Conservation (phyloP, 2,797 vertebrate genomes). For the Distichodus sexfasciatus region DNA sequence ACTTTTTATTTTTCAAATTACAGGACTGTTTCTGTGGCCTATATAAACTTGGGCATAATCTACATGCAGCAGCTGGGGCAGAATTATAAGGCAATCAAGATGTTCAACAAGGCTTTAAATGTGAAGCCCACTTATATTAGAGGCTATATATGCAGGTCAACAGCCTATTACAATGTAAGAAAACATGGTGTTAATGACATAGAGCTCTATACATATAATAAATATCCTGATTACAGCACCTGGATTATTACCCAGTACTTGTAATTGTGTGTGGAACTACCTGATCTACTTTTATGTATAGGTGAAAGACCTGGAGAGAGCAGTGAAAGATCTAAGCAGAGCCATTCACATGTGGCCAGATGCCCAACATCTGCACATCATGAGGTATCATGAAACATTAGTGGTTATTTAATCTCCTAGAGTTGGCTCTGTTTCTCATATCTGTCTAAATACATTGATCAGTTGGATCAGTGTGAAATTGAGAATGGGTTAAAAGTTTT, state of each 20-base stretch:
- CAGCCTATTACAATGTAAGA: constrained; percentile 71
- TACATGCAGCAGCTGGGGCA: constrained; percentile 64
- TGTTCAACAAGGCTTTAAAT: constrained; percentile 71
- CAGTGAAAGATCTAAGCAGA: constrained; percentile 70
- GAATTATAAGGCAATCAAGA: constrained; percentile 65
- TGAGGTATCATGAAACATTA: constrained; percentile 62
- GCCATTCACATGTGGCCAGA: constrained; percentile 76
- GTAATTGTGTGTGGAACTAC: neutral
- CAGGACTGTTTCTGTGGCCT: constrained; percentile 63
- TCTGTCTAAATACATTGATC: neutral
- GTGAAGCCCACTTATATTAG: constrained; percentile 63
- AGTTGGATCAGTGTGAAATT: neutral
- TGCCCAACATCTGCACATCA: constrained; percentile 64
- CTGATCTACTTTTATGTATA: constrained; percentile 41
- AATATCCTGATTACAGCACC: neutral
- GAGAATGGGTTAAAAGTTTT: neutral
- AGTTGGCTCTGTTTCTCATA: too few relatives aligned
- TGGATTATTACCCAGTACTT: neutral
- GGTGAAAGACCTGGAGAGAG: constrained; percentile 63
- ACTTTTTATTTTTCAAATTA: constrained; percentile 37
- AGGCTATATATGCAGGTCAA: constrained; percentile 71
- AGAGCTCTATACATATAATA: too few relatives aligned
- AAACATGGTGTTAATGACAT: neutral
- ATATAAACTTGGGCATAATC: constrained; percentile 76
- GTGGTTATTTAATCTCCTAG: neutral